These are phyloP conservation scores for Schrankia costaestrigalis DNA, from an alignment of 2,888 invertebrate genomes.

Conservation along the genomic window DNA sequence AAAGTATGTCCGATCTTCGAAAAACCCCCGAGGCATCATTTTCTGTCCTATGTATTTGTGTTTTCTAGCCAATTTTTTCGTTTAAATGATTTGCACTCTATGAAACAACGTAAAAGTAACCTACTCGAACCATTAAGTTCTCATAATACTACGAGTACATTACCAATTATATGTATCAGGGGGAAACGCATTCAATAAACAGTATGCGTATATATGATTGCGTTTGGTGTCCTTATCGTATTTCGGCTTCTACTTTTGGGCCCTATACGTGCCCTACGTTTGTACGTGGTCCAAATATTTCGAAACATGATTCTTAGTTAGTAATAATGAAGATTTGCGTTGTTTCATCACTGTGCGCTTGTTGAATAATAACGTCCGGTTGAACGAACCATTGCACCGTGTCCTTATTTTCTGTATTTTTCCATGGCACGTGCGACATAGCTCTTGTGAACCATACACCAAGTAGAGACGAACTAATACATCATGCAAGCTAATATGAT, in stretches of 20 bases:
- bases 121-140: too few relatives aligned
- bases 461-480: constrained; percentile 45
- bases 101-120: too few relatives aligned
- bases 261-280: constrained; percentile 48
- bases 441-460: constrained; percentile 38
- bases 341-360: constrained; percentile 75
- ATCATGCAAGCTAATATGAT: constrained; percentile 51
- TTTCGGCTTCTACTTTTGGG: constrained; percentile 48
- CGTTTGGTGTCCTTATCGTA: constrained; percentile 29
- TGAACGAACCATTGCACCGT: constrained; percentile 79
- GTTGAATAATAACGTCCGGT: constrained; percentile 78
- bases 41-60: too few relatives aligned
- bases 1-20: too few relatives aligned
- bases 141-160: too few relatives aligned
- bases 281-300: constrained; percentile 63
- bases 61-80: too few relatives aligned
- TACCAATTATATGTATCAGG: too few relatives aligned
- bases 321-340: constrained; percentile 72
- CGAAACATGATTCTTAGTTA: constrained; percentile 69
- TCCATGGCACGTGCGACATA: constrained; percentile 68
- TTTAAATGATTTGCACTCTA: too few relatives aligned
- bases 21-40: too few relatives aligned
- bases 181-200: constrained; percentile 22
- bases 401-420: constrained; percentile 81
- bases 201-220: constrained; percentile 16